phyloP scores from a whole-genome alignment of 2,797 vertebrate genomes.

The Anolis apletophallus region DNA sequence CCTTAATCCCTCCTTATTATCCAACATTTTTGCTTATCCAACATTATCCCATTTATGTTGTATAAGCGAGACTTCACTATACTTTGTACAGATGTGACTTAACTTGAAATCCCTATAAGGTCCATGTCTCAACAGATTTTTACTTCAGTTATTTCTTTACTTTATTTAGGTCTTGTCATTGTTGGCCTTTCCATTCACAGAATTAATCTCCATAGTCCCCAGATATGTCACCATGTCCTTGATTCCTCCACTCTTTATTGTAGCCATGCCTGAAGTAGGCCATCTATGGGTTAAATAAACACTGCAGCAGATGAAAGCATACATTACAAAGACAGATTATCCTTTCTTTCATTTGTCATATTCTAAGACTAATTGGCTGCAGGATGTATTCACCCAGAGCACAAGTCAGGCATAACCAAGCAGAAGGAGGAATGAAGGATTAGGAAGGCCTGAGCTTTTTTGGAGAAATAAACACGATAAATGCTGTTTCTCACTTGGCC shows the following conservation, averaged over 20 bases:
- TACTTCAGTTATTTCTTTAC: too few species aligned
- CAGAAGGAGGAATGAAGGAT: background rate
- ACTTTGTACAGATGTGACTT: too few species aligned
- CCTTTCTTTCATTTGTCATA: slow-evolving; percentile 21
- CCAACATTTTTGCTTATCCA: too few species aligned
- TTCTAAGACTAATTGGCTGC: slow-evolving; percentile 20
- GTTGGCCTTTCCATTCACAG: background rate
- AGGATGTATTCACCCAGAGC: slow-evolving; percentile 19
- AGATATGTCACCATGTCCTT: too few species aligned
- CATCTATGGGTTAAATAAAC: slow-evolving; percentile 8
- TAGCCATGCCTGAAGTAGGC: too few species aligned
- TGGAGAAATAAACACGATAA: background rate
- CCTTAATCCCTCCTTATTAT: too few species aligned
- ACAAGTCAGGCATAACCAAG: slow-evolving; percentile 34
- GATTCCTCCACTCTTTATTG: too few species aligned
- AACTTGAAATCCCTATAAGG: too few species aligned
- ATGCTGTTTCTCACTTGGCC: background rate
- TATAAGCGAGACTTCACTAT: too few species aligned
- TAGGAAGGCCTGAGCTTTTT: background rate
- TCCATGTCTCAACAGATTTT: too few species aligned
- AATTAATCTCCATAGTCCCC: background rate
- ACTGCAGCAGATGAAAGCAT: slow-evolving; percentile 37
- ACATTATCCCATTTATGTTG: too few species aligned
- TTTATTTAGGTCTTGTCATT: too few species aligned
- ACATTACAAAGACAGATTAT: background rate